Evolutionary conservation across 2,797 vertebrate genomes (phyloP).

Genomic region (Artibeus lituratus): DNA sequence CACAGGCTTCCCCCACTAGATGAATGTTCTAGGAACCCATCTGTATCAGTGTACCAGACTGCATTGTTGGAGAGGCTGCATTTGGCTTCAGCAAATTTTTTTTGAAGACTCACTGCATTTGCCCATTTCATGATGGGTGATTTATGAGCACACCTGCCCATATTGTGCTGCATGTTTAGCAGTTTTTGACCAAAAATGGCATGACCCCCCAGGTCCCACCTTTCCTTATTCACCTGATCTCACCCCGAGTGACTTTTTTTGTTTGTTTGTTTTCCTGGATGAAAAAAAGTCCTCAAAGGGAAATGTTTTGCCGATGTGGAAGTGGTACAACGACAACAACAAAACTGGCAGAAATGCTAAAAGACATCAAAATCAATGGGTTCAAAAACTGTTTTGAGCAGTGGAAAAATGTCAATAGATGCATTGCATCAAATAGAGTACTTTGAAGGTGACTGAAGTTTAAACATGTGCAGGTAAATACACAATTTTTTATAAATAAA

Average conservation of each 20-base stretch:
- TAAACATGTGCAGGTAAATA: too few species aligned
- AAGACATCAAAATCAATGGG: too few species aligned
- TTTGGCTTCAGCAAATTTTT: not conserved
- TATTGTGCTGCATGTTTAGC: not conserved
- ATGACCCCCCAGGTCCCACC: not conserved
- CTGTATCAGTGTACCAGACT: not conserved
- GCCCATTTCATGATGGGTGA: not conserved
- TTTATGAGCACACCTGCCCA: not conserved
- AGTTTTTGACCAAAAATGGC: not conserved
- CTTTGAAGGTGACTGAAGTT: too few species aligned
- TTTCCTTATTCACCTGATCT: not conserved
- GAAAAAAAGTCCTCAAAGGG: too few species aligned
- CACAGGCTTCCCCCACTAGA: not conserved
- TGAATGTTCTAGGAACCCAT: not conserved
- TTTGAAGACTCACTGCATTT: not conserved
- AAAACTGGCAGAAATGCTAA: too few species aligned
- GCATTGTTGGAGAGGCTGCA: not conserved
- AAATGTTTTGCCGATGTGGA: too few species aligned
- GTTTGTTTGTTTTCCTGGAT: not conserved
- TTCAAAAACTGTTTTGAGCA: too few species aligned
- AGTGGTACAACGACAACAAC: too few species aligned
- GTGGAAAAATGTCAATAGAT: too few species aligned
- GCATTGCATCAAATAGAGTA: too few species aligned
- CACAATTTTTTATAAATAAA: not conserved
- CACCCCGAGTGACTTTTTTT: not conserved